Base-by-base conservation (phyloP, 2,797 vertebrate genomes). In the Phataginus tetradactyla region DNA sequence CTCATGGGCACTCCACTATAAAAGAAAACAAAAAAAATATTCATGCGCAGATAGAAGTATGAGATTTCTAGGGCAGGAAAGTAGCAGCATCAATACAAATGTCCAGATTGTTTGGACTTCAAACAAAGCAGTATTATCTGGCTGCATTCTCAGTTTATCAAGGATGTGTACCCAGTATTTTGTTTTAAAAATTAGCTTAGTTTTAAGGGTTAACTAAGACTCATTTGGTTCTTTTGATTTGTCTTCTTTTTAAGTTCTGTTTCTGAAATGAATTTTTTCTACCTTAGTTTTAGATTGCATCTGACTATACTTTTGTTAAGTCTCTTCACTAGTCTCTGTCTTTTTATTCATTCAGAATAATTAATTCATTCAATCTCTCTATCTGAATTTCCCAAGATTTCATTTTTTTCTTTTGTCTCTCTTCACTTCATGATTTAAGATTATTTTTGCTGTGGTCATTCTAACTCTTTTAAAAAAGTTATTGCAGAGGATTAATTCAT, bases 201-300 rank as follows among this genome's bases (percentile, higher is more conserved):
- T 91, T 91, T 95, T 84, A 93, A 80, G 59, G 84, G 39, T 84
- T 23, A 84, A 83, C 8, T 64, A 39, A 61, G 32, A 96, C 29
- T 86, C 37, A 71, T 9, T 25, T 10, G 29, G 8, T 87, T 74
- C 21, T 85, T 15, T 37, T 90, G 23, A 85, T 90, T 81, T 80
- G 42, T 78, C 37, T 72, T 84, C 34, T 63, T 90, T 93, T 77
- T 68, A 14, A 81, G 15, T 75, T 53, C 66, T 75, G 12, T 78
- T 57, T 91, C n/a, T 18, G 61, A 37, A 80, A 45, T 78, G 29
- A 63, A 87, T 34, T 45, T 79, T 83, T 89, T 23, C 27, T 85
- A n/a, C 7, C 25, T 90, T 42, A n/a, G 7, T 29, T 64, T 81
- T 69, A 64, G 23, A 11, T 29, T 61, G 8, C 1, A 21, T 49